phyloP scores from a whole-genome alignment of 2,113 vertebrate species.

The Elanoides forficatus region DNA sequence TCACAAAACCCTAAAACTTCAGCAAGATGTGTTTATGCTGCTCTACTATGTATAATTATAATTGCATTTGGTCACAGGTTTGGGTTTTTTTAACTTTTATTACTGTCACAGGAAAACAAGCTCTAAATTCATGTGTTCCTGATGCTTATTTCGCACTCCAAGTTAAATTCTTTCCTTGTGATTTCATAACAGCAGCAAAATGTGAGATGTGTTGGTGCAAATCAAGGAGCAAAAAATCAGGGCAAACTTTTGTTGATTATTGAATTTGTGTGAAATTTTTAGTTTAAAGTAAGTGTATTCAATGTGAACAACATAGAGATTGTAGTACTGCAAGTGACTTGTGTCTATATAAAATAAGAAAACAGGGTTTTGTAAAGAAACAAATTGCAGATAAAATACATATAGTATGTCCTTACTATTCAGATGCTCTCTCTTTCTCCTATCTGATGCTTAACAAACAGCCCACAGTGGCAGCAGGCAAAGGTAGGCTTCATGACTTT shows the following conservation, averaged over 20 bases:
- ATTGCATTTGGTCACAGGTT: not conserved
- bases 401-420: not conserved
- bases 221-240: not conserved
- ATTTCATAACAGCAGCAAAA: not conserved
- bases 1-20: not conserved
- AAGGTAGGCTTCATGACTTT: not conserved
- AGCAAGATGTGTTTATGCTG: not conserved
- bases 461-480: not conserved
- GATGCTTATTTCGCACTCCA: not conserved
- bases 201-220: not conserved
- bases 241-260: not conserved
- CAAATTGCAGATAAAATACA: not conserved
- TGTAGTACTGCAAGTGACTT: not conserved
- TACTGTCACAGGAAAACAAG: not conserved
- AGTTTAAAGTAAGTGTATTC: not conserved
- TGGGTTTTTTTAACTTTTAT: not conserved
- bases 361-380: not conserved
- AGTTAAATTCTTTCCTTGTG: not conserved
- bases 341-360: not conserved
- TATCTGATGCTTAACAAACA: not conserved
- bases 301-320: not conserved
- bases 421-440: not conserved
- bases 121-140: not conserved
- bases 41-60: not conserved
- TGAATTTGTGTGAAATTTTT: not conserved